Percentiles rank a stretch among this genome's conserved stretches.
phyloP scores from a whole-genome alignment of 1,140 invertebrate species.

The Cheumatopsyche charites region DNA sequence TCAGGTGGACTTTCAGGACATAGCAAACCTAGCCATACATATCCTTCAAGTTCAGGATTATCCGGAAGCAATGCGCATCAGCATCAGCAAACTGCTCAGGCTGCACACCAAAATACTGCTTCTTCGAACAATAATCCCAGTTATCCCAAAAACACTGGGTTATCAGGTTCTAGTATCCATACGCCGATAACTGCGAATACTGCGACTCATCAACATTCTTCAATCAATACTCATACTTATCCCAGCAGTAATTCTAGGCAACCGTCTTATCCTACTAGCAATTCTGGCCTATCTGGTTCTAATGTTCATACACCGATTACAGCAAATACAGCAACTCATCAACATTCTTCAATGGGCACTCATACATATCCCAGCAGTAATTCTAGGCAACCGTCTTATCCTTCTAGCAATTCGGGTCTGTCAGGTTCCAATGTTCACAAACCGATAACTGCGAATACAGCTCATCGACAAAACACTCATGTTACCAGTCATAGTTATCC shows the following conservation, averaged over 20 bases:
- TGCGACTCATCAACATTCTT: neutral
- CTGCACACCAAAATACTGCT: constrained; percentile 3
- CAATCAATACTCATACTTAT: neutral
- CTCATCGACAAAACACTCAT: too few relatives aligned
- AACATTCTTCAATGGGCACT: neutral
- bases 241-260: neutral
- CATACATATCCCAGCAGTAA: too few relatives aligned
- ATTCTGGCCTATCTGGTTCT: neutral
- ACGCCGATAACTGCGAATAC: neutral
- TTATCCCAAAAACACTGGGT: constrained; percentile 7
- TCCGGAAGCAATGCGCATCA: constrained; percentile 17
- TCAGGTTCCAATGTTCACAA: constrained; percentile 6
- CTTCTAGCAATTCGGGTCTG: neutral
- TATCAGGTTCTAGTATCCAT: neutral
- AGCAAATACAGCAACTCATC: neutral
- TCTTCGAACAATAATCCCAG: neutral
- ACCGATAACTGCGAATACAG: too few relatives aligned
- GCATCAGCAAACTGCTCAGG: too few relatives aligned
- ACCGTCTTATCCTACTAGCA: constrained; percentile 3
- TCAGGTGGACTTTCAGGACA: constrained; percentile 18
- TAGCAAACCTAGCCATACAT: constrained; percentile 18
- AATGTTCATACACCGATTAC: neutral
- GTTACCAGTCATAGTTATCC: too few relatives aligned
- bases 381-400: too few relatives aligned
- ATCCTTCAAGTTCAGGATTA: constrained; percentile 32